Evolutionary conservation across 2,113 vertebrate species (phyloP), one percentile per base, ranked within the genome.

Genomic region (Ameiurus melas): DNA sequence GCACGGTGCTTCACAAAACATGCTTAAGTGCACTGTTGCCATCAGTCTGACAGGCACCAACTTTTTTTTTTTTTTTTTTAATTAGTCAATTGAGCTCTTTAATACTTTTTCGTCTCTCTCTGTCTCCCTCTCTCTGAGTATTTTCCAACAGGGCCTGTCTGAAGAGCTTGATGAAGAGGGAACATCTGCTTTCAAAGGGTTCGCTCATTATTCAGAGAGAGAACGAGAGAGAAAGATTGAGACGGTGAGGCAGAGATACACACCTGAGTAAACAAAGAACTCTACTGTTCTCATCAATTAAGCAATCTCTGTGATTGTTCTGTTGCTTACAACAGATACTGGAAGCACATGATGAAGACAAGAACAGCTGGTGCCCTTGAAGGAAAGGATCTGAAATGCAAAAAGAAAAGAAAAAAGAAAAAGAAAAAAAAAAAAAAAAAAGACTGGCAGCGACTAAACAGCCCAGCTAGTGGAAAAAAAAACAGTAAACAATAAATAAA

Each of bases 221-320:
- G 92, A 93, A 87, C 90, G 88, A 55, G 43, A 87, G 33, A 90
- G 33, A 90, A 53, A 30, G 84, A 83, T 39, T 36, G 57, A 78
- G 78, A 84, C 22, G 5, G 30, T 55, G 60, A 90, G 84, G 75
- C 89, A 91, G 89, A 89, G 88, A 90, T 84, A 83, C 22, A 91
- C 93, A 95, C 94, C 95, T 95, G 94, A 94, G 93, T 93, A 95
- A 95, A 96, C 94, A 95, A 93, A 94, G 93, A 91, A 79, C 55
- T 53, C 85, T 57, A 87, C 47, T 85, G 85, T 47, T 60, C 89
- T 89, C 84, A 89, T 90, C 92, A 92, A 94, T 95, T 94, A 93
- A 92, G 91, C 89, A 89, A 92, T 91, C 89, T 91, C 89, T 90
- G 90, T 87, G 79, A 90, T 91, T 88, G 90, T 90, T 92, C 91